phyloP scores from a whole-genome alignment of 2,888 invertebrate genomes.

The Exephanes ischioxanthus region DNA sequence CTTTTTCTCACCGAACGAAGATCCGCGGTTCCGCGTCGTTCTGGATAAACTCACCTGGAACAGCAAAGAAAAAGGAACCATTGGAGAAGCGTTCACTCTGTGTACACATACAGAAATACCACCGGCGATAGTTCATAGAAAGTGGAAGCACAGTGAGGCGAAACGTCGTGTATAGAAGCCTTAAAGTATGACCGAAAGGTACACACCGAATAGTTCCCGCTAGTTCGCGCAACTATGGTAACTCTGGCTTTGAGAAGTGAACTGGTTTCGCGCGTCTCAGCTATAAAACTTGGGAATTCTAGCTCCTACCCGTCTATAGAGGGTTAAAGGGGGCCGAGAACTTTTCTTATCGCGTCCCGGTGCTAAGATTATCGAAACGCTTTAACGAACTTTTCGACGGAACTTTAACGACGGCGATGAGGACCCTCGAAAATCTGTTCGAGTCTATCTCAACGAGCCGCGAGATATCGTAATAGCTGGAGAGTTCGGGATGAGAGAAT shows the following conservation, averaged over 20 bases:
- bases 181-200: conserved; percentile 55
- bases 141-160: conserved; percentile 20
- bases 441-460: conserved; percentile 11
- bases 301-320: neutral
- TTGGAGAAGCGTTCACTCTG: conserved; percentile 49
- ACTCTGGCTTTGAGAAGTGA: conserved; percentile 45
- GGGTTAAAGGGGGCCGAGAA: conserved; percentile 40
- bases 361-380: conserved; percentile 55
- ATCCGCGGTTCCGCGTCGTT: neutral
- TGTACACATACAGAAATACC: conserved; percentile 23
- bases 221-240: conserved; percentile 35
- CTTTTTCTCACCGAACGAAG: neutral
- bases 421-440: conserved; percentile 53
- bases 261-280: conserved; percentile 6
- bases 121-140: neutral
- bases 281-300: conserved; percentile 32
- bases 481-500: neutral
- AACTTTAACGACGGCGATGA: conserved; percentile 12
- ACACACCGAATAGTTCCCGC: conserved; percentile 51
- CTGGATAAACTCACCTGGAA: conserved; percentile 71
- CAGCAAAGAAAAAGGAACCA: conserved; percentile 59
- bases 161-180: conserved; percentile 47
- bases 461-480: conserved; percentile 4
- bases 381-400: conserved; percentile 63
- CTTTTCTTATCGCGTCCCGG: conserved; percentile 59